These are phyloP conservation scores for Pelodiscus sinensis DNA, from an alignment of 2,113 vertebrate genomes.

Conservation along the genomic window DNA sequence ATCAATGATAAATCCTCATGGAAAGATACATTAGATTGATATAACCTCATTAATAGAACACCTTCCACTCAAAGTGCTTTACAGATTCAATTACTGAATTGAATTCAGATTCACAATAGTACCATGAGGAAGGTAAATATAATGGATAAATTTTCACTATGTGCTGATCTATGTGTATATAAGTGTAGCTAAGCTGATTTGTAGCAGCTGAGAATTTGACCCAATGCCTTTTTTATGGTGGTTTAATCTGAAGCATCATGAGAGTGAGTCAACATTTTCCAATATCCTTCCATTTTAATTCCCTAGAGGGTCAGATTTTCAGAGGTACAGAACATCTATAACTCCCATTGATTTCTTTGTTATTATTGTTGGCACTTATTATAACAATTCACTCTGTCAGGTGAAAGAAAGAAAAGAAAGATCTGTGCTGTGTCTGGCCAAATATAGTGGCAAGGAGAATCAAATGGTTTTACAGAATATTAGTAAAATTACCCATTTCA, in stretches of 20 bases:
- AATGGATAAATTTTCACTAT: neutral
- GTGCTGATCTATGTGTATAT: neutral
- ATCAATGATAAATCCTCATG: neutral
- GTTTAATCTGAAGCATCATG: neutral
- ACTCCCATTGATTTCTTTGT: neutral
- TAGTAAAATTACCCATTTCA: neutral
- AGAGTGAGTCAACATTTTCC: neutral
- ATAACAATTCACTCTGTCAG: neutral
- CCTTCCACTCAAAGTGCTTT: neutral
- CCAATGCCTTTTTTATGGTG: rapidly evolving
- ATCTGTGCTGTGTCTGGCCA: no score
- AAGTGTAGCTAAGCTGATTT: neutral
- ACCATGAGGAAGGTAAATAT: neutral
- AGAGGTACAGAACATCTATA: neutral
- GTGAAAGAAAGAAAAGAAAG: neutral
- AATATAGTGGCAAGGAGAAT: neutral
- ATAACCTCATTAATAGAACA: neutral
- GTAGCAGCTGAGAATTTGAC: neutral
- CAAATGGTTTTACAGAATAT: neutral
- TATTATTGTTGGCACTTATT: neutral
- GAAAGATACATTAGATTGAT: neutral
- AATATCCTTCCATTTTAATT: neutral
- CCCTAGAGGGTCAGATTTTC: neutral
- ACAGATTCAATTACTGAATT: neutral
- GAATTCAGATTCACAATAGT: neutral